Evolutionary conservation across 1,140 invertebrate species (phyloP), one percentile per base, ranked within the genome.

Genomic region (Zophobas atratus): DNA sequence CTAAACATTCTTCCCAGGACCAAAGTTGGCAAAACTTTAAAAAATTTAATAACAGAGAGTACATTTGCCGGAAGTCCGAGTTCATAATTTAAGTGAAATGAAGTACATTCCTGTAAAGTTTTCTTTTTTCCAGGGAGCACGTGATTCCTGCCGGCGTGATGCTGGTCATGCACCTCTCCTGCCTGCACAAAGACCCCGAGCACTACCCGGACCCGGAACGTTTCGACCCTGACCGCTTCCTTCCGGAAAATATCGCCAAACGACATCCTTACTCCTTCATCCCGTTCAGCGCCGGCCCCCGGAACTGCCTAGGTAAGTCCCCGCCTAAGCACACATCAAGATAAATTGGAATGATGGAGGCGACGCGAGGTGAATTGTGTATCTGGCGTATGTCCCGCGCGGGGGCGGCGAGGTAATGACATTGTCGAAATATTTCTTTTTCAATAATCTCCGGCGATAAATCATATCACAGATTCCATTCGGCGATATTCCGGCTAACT

Each of bases 191-290:
- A 57, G 89, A 94, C 82, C 87, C 89, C 1, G 86, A 91, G 34
- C 83, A 90, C 35, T 96, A 91, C 84, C 89, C 90, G 35, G 89
- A 96, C 71, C 94, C 95, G 0, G 89, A 93, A 41, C 86, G 87
- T 55, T 96, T 94, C 84, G 90, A 95, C 85, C 95, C 95, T 0
- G 93, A 96, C 70, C 88, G 94, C 81, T 96, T 96, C 86, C 84
- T 92, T 34, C 89, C 91, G 2, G 90, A 92, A 79, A 91, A 92
- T 81, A 86, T 86, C 36, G 84, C 85, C 38, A 88, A 90, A 41
- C 87, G 92, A 71, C 89, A 92, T 84, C 90, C 91, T 0, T 93
- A 89, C 81, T 88, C 91, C 1, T 95, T 92, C 81, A 89, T 94
- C 33, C 93, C 93, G 5, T 95, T 95, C 84, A 93, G 92, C 81